phyloP scores from a whole-genome alignment of 23 tunicate species.

The Phallusia fumigata region DNA sequence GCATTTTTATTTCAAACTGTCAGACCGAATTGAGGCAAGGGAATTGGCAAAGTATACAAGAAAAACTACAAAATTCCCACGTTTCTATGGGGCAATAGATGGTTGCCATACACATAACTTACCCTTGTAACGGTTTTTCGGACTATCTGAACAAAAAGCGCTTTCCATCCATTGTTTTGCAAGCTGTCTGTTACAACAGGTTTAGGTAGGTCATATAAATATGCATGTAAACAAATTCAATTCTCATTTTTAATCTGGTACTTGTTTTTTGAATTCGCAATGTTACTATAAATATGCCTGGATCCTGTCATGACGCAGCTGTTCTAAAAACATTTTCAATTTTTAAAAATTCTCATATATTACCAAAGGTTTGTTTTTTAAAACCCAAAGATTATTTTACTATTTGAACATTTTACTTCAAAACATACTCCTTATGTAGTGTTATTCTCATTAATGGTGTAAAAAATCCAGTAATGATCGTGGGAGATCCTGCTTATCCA shows the following conservation, averaged over 20 bases:
- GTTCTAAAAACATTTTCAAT: conserved; percentile 6
- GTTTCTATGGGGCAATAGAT: conserved; percentile 22
- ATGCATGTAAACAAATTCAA: not conserved
- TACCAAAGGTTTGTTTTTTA: conserved; percentile 14
- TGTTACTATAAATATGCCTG: conserved; percentile 8
- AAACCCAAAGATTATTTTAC: not conserved
- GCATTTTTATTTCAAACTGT: not conserved
- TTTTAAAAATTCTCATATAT: conserved; percentile 4
- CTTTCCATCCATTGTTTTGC: conserved; percentile 7
- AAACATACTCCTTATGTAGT: not conserved
- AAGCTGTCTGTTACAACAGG: not conserved
- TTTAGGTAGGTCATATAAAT: not conserved
- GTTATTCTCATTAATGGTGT: conserved; percentile 6
- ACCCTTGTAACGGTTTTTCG: not conserved
- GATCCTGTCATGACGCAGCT: conserved; percentile 1
- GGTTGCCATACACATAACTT: conserved; percentile 23
- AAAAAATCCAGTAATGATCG: conserved; percentile 19
- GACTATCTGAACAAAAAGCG: conserved; percentile 19
- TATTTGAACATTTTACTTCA: too few relatives aligned
- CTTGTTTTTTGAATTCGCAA: not conserved
- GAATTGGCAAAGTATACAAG: conserved; percentile 6
- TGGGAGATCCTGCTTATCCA: conserved; percentile 28
- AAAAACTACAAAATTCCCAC: conserved; percentile 14
- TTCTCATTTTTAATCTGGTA: not conserved
- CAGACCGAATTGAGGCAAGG: not conserved